Percentiles rank a stretch among this genome's conserved stretches.
These are phyloP conservation scores for Sycophaga agraensis DNA, from an alignment of 1,140 invertebrate genomes.

Conservation along the genomic window DNA sequence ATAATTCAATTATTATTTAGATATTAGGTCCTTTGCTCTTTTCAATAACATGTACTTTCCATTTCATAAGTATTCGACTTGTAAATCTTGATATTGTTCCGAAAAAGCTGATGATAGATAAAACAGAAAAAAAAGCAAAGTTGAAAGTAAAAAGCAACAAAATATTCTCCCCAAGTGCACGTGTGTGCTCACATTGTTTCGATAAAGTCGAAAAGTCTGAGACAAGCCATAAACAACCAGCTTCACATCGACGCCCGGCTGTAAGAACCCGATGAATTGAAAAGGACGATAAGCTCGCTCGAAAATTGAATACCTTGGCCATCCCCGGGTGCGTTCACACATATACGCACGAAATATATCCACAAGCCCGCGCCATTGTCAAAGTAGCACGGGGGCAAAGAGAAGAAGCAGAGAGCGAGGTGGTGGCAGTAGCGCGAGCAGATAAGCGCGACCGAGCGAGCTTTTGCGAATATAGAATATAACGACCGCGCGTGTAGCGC, in stretches of 20 bases:
- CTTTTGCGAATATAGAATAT: slow-evolving; percentile 29
- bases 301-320: slow-evolving; percentile 30
- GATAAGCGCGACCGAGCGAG: slow-evolving; percentile 5
- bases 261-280: slow-evolving; percentile 31
- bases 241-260: slow-evolving; percentile 6
- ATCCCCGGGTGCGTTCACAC: neutral
- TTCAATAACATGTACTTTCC: no score
- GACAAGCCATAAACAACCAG: slow-evolving; percentile 17
- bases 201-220: slow-evolving; percentile 18
- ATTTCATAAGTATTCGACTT: no score
- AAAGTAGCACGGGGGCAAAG: neutral
- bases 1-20: no score
- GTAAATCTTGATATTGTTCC: no score
- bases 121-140: no score
- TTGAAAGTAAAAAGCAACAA: no score
- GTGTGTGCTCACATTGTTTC: slow-evolving; percentile 6
- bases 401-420: slow-evolving; percentile 2
- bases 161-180: no score
- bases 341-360: no score
- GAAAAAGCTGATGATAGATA: no score
- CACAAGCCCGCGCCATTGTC: slow-evolving; percentile 13
- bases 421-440: neutral
- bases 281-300: slow-evolving; percentile 27
- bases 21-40: no score
- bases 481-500: neutral